These are phyloP conservation scores for Sakesphorus luctuosus DNA, from an alignment of 2,113 vertebrate genomes.

Conservation along the genomic window DNA sequence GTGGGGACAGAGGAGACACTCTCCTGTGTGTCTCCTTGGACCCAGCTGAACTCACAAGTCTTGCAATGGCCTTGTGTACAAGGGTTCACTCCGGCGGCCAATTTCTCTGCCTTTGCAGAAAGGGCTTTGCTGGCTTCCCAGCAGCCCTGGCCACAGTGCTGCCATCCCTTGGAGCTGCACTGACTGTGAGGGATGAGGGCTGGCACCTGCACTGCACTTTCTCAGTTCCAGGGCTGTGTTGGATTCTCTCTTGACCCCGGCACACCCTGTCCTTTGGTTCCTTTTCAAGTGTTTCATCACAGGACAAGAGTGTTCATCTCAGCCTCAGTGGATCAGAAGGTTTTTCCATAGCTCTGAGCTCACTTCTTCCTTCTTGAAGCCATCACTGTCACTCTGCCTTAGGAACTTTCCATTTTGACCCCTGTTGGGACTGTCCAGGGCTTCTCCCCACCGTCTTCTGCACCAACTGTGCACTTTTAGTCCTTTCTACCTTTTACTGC, in stretches of 20 bases:
- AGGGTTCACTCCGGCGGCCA: background rate
- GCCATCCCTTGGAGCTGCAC: accelerated
- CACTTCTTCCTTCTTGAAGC: background rate
- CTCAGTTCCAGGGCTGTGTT: accelerated
- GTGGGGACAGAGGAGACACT: background rate
- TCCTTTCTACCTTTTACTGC: background rate
- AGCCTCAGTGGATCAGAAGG: background rate
- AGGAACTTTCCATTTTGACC: background rate
- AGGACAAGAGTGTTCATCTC: background rate
- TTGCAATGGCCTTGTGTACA: background rate
- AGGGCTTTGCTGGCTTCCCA: background rate
- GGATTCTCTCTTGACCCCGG: accelerated
- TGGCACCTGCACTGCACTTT: accelerated
- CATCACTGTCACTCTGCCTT: background rate
- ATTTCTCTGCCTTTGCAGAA: accelerated
- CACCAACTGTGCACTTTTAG: background rate
- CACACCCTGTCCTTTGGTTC: background rate
- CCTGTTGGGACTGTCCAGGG: too few relatives aligned
- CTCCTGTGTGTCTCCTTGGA: background rate
- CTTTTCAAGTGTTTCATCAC: background rate
- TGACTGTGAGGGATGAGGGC: accelerated
- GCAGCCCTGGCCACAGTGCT: background rate
- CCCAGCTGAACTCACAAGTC: background rate
- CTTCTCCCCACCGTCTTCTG: background rate
- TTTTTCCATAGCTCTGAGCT: background rate